phyloP scores from a whole-genome alignment of 2,888 invertebrate genomes.

The Parelbella ahira region DNA sequence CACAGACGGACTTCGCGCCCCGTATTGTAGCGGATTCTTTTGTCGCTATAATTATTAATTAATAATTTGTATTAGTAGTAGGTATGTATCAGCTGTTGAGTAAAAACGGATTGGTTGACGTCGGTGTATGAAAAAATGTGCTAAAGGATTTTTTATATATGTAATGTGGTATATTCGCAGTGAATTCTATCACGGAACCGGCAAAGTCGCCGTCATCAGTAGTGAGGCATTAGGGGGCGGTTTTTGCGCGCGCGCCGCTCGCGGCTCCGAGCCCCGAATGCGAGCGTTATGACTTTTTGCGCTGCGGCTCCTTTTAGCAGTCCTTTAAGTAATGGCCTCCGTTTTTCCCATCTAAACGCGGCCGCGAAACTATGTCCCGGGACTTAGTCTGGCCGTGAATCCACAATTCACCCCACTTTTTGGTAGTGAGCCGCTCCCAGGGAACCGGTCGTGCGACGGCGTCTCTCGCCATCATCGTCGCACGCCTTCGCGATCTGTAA shows the following conservation, averaged over 20 bases:
- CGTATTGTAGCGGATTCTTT: too few relatives aligned
- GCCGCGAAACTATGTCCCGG: conserved; percentile 44
- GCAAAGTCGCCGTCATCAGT: conserved; percentile 25
- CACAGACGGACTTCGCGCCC: too few relatives aligned
- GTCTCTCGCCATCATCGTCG: conserved; percentile 13
- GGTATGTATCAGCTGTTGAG: too few relatives aligned
- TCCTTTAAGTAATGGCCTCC: conserved; percentile 54
- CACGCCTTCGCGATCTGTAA: background rate
- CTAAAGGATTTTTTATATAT: too few relatives aligned
- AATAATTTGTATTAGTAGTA: too few relatives aligned
- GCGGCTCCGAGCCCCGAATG: conserved; percentile 31
- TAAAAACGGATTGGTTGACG: too few relatives aligned
- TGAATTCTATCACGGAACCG: conserved; percentile 26
- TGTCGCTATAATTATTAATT: too few relatives aligned
- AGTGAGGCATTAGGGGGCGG: conserved; percentile 12
- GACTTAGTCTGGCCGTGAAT: conserved; percentile 36
- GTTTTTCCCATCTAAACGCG: conserved; percentile 57
- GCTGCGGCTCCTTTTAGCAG: conserved; percentile 52
- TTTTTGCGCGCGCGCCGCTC: conserved; percentile 23
- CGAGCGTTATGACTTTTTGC: conserved; percentile 54
- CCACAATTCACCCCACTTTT: conserved; percentile 47
- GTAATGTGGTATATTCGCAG: conserved; percentile 25
- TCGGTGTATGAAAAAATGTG: conserved; percentile 2
- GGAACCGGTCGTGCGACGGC: conserved; percentile 41
- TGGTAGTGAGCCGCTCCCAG: conserved; percentile 34